These are phyloP conservation scores for Halichoerus grypus DNA, from an alignment of 2,113 vertebrate genomes.

Conservation along the genomic window DNA sequence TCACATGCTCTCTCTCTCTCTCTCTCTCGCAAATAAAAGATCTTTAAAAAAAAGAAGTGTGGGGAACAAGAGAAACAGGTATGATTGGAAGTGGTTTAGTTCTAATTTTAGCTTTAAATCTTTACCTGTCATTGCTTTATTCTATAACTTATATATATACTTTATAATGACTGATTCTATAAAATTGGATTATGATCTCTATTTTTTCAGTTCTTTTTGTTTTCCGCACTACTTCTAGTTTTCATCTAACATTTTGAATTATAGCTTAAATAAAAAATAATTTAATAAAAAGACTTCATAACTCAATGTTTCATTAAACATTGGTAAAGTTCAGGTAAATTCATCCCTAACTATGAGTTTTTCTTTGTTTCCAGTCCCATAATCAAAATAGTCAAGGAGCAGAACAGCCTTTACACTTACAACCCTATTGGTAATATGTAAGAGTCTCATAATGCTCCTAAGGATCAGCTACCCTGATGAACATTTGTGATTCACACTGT, in stretches of 20 bases:
- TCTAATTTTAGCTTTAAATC: background rate
- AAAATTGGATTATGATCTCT: background rate
- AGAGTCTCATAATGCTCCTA: background rate
- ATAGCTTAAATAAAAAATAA: background rate
- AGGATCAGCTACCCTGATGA: background rate
- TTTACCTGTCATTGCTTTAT: background rate
- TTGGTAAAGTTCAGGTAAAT: background rate
- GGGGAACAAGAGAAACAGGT: background rate
- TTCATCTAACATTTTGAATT: background rate
- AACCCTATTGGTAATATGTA: background rate
- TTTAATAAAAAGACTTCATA: background rate
- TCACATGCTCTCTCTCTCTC: background rate
- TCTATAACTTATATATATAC: background rate
- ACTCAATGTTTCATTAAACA: background rate
- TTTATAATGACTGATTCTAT: background rate
- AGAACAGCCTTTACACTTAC: background rate
- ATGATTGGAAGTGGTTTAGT: background rate
- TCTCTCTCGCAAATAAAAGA: background rate
- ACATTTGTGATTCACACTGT: background rate
- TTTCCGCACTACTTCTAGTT: background rate
- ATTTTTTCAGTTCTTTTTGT: background rate
- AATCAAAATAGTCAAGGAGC: background rate
- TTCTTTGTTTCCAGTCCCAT: background rate
- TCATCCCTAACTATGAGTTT: background rate
- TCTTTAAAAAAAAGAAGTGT: background rate